phyloP scores from a whole-genome alignment of 1,140 invertebrate genomes.

The Diploscapter pachys region DNA sequence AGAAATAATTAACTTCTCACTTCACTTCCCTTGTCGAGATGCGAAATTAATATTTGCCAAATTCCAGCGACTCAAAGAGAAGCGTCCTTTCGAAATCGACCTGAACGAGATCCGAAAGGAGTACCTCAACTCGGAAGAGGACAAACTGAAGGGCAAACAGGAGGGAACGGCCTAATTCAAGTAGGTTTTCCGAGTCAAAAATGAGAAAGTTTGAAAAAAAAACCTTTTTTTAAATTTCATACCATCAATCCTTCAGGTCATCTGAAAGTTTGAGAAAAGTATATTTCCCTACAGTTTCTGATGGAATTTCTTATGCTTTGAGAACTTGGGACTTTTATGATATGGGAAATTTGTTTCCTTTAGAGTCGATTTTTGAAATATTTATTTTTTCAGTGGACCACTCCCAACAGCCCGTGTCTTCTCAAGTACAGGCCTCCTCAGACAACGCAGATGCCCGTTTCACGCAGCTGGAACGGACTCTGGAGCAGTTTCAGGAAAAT shows the following conservation, averaged over 20 bases:
- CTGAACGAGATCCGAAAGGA: constrained; percentile 54
- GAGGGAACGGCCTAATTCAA: constrained; percentile 22
- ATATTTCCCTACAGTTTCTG: too few species aligned
- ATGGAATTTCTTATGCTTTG: too few species aligned
- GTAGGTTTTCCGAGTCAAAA: background rate
- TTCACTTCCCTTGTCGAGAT: background rate
- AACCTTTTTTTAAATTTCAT: too few species aligned
- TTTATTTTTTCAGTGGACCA: too few species aligned
- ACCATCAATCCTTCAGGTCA: too few species aligned
- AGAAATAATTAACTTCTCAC: too few species aligned
- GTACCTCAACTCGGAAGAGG: constrained; percentile 44
- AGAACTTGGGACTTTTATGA: too few species aligned
- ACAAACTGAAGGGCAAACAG: constrained; percentile 40
- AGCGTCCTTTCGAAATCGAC: constrained; percentile 54
- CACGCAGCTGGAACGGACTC: constrained; percentile 45
- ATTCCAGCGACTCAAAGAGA: constrained; percentile 43
- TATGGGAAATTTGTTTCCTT: too few species aligned
- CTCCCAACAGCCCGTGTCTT: background rate
- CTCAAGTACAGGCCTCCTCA: background rate
- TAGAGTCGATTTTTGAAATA: too few species aligned
- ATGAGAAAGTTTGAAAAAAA: too few species aligned
- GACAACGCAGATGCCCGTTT: constrained; percentile 38
- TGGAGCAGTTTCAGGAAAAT: constrained; percentile 71
- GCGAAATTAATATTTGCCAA: background rate
- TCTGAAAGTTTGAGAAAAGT: too few species aligned